These are phyloP conservation scores for Macquaria ambigua DNA, from an alignment of 2,113 vertebrate genomes.

Conservation along the genomic window DNA sequence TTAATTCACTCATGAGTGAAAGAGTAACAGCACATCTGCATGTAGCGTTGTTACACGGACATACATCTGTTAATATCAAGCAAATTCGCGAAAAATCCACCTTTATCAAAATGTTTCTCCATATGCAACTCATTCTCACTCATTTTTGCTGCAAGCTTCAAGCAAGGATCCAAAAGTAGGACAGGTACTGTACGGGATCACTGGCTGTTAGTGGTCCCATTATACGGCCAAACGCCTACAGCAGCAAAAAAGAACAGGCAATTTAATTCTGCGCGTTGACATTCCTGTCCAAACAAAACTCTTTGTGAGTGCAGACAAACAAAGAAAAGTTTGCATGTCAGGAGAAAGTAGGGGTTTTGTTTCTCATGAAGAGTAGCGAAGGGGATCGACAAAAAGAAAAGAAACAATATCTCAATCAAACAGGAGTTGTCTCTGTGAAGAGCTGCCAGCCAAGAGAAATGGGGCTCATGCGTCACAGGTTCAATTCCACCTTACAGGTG, in stretches of 20 bases:
- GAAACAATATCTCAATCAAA: slow-evolving; percentile 81
- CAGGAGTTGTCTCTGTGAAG: slow-evolving; percentile 68
- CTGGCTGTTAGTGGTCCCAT: slow-evolving; percentile 68
- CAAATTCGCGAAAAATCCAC: slow-evolving; percentile 8
- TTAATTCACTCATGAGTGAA: slow-evolving; percentile 48
- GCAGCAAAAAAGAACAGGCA: slow-evolving; percentile 67
- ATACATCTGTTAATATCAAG: slow-evolving; percentile 22
- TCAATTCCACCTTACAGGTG: slow-evolving; percentile 81
- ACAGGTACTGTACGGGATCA: slow-evolving; percentile 62
- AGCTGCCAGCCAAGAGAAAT: slow-evolving; percentile 73
- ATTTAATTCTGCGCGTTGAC: slow-evolving; percentile 76
- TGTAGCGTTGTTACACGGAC: background rate
- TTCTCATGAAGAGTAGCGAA: slow-evolving; percentile 68
- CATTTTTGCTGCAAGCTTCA: slow-evolving; percentile 31
- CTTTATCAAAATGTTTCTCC: slow-evolving; percentile 6
- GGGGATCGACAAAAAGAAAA: slow-evolving; percentile 71
- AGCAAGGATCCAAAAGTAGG: slow-evolving; percentile 72
- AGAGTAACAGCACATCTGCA: slow-evolving; percentile 28
- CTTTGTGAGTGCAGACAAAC: slow-evolving; percentile 68
- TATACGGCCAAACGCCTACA: slow-evolving; percentile 79
- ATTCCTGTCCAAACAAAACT: slow-evolving; percentile 78
- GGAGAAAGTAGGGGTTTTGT: slow-evolving; percentile 76
- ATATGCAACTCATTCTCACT: slow-evolving; percentile 3
- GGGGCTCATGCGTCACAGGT: slow-evolving; percentile 74
- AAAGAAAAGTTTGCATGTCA: slow-evolving; percentile 85